Evolutionary conservation across 2,797 vertebrate species (phyloP).

Genomic region (Sebastolobus altivelis): DNA sequence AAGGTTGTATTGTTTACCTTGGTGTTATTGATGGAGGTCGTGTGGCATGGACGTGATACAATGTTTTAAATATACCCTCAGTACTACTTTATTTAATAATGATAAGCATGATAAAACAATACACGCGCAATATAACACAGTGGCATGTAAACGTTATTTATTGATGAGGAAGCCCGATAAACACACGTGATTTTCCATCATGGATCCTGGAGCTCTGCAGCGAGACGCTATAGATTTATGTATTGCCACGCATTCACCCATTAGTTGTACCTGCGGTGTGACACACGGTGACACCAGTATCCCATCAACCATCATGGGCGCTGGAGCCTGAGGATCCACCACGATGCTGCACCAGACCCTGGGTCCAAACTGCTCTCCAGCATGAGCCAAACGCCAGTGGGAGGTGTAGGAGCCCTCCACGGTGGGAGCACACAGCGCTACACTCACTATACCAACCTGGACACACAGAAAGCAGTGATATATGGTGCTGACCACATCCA

Average conservation of each 20-base stretch:
- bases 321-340: constrained; percentile 89
- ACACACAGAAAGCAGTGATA: not conserved
- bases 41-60: no score
- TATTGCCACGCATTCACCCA: not conserved
- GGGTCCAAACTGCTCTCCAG: constrained; percentile 95
- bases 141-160: not conserved
- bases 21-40: no score
- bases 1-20: no score
- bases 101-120: no score
- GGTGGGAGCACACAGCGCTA: constrained; percentile 91
- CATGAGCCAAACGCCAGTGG: constrained; percentile 96
- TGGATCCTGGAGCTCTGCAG: not conserved
- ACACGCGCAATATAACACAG: no score
- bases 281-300: constrained; percentile 82
- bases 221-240: not conserved
- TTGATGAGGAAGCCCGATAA: not conserved
- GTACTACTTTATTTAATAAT: no score
- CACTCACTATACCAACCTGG: constrained; percentile 92
- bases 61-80: no score
- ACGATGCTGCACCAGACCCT: constrained; percentile 97
- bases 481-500: not conserved
- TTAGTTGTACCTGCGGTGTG: constrained; percentile 71
- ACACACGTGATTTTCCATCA: not conserved
- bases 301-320: constrained; percentile 83
- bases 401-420: constrained; percentile 96